Conservation (phyloP, 2,888 invertebrate species). For the Polyommatus icarus region DNA sequence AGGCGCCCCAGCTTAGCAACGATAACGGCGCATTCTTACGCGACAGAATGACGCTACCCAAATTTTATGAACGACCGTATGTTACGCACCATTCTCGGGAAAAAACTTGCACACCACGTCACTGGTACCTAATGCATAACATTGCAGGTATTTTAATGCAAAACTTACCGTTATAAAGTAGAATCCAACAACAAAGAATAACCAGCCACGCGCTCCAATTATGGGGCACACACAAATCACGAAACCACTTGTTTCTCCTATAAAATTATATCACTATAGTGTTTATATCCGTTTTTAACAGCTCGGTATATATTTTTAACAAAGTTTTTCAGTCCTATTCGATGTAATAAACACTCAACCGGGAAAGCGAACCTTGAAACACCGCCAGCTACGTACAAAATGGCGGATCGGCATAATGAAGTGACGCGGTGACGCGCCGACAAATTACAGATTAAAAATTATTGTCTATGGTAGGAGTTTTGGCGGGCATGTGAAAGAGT, state of each 20-base stretch:
- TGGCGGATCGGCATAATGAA: conserved; percentile 80
- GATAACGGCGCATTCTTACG: conserved; percentile 44
- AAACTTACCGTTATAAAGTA: conserved; percentile 74
- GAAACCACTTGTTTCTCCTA: conserved; percentile 69
- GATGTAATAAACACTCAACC: conserved; percentile 70
- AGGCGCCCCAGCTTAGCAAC: conserved; percentile 46
- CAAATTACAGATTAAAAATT: conserved; percentile 51
- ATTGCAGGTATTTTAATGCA: conserved; percentile 40
- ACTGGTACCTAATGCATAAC: conserved; percentile 38
- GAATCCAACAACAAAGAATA: conserved; percentile 80
- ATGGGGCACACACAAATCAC: conserved; percentile 77
- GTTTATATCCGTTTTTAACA: conserved; percentile 61
- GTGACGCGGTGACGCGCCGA: conserved; percentile 78
- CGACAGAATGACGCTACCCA: conserved; percentile 67
- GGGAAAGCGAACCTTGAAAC: conserved; percentile 72
- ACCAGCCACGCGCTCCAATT: conserved; percentile 80
- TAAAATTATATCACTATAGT: conserved; percentile 61
- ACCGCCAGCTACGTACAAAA: conserved; percentile 81
- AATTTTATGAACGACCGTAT: conserved; percentile 48
- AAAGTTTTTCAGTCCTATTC: conserved; percentile 71
- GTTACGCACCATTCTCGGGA: not conserved
- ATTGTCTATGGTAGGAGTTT: conserved; percentile 36
- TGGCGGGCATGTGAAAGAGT: too few relatives aligned
- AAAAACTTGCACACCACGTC: conserved; percentile 8
- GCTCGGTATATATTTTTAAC: conserved; percentile 58